Evolutionary conservation across 1,140 invertebrate species (phyloP).

Genomic region (Elymnias hypermnestra): DNA sequence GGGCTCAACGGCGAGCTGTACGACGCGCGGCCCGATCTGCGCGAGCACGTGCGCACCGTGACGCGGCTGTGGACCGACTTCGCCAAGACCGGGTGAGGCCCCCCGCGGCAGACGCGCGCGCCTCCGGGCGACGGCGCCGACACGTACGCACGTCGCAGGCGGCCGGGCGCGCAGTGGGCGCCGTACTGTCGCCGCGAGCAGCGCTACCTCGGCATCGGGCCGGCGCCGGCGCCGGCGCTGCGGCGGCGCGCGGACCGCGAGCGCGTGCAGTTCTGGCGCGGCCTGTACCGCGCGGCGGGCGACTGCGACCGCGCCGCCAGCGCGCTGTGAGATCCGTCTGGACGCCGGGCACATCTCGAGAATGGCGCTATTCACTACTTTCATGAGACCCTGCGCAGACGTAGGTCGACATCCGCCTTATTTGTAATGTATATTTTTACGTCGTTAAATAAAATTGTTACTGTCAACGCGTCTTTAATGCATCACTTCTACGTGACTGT

Average conservation of each 20-base stretch:
- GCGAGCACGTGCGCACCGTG: constrained; percentile 53
- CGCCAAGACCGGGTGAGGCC: constrained; percentile 81
- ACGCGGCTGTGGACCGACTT: constrained; percentile 84
- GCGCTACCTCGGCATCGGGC: constrained; percentile 8
- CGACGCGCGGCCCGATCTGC: constrained; percentile 40
- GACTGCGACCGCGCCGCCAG: no score
- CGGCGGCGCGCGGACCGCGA: neutral
- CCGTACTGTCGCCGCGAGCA: constrained; percentile 1
- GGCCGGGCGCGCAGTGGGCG: constrained; percentile 19
- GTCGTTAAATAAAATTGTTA: no score
- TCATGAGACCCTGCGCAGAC: no score
- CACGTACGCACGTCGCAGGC: constrained; percentile 18
- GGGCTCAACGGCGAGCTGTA: constrained; percentile 46
- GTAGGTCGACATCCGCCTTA: no score
- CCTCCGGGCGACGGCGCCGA: no score
- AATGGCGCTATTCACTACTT: no score
- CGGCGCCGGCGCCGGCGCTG: neutral
- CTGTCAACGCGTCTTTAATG: no score
- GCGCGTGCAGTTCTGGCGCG: constrained; percentile 4
- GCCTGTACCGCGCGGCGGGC: neutral
- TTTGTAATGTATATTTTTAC: no score
- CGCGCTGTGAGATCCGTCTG: no score
- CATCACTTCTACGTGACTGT: no score
- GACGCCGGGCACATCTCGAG: no score
- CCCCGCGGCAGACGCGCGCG: no score